Percentiles rank a stretch among this genome's conserved stretches.
Conservation (phyloP, 2,113 vertebrate species). For the Paramisgurnus dabryanus region DNA sequence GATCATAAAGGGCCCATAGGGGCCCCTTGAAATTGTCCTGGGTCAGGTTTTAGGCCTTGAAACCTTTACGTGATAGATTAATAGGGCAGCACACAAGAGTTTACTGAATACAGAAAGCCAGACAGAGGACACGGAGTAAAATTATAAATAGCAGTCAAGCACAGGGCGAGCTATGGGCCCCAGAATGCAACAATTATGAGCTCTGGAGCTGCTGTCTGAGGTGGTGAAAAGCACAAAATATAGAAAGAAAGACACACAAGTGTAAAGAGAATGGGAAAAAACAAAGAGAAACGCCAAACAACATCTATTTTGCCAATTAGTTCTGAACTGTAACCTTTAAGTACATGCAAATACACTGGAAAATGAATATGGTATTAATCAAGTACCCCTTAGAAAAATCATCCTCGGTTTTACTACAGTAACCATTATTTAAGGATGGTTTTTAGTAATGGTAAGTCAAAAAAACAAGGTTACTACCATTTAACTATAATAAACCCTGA, state of each 20-base stretch:
- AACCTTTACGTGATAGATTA: background rate
- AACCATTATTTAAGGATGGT: too few relatives aligned
- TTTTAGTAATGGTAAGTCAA: too few relatives aligned
- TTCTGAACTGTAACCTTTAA: too few relatives aligned
- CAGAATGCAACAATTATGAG: slow-evolving; percentile 48
- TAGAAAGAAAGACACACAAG: background rate
- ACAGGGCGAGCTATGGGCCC: slow-evolving; percentile 34
- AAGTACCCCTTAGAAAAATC: background rate
- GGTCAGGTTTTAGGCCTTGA: background rate
- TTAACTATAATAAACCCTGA: too few relatives aligned
- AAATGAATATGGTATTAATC: too few relatives aligned
- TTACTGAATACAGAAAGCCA: background rate
- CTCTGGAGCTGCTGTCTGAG: slow-evolving; percentile 9
- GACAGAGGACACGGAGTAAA: slow-evolving; percentile 6
- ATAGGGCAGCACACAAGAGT: background rate
- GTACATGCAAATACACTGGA: too few relatives aligned
- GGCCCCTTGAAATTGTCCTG: background rate
- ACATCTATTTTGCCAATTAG: background rate
- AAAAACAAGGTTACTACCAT: too few relatives aligned
- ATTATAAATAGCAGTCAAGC: slow-evolving; percentile 51
- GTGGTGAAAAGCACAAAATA: slow-evolving; percentile 17
- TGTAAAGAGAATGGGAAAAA: background rate
- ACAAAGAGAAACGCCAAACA: slow-evolving; percentile 45
- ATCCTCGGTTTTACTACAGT: slow-evolving; percentile 8
- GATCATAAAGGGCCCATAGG: background rate